phyloP scores from a whole-genome alignment of 2,113 vertebrate genomes.

The Tenrec ecaudatus region DNA sequence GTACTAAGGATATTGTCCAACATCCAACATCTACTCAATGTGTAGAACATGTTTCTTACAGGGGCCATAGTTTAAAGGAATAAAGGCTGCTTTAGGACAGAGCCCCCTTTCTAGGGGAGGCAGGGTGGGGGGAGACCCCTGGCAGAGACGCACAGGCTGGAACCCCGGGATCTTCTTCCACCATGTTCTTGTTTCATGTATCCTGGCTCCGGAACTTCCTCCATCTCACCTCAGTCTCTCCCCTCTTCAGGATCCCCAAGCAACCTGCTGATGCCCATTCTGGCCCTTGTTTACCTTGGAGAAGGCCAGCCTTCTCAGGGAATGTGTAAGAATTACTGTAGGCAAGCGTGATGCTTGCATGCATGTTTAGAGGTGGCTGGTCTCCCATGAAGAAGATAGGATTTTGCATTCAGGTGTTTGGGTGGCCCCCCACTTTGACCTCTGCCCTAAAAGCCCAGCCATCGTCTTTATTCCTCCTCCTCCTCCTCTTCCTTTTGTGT shows the following conservation, averaged over 20 bases:
- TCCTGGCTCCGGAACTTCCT: not conserved
- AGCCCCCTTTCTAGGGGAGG: not conserved
- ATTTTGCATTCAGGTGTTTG: no score
- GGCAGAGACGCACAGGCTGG: not conserved
- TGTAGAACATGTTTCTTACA: not conserved
- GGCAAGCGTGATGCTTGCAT: not conserved
- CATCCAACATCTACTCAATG: not conserved
- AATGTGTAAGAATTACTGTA: constrained; percentile 52
- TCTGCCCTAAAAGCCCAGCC: not conserved
- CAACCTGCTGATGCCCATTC: not conserved
- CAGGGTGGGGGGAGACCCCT: not conserved
- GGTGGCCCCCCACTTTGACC: constrained; percentile 31
- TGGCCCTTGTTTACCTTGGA: not conserved
- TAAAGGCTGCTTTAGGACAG: not conserved
- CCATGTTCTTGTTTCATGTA: not conserved
- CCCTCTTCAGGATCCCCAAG: not conserved
- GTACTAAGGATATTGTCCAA: no score
- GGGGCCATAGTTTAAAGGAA: not conserved
- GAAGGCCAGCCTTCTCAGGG: constrained; percentile 3
- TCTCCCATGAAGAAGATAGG: not conserved
- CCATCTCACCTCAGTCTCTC: not conserved
- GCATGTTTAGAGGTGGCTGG: not conserved
- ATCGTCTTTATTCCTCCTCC: not conserved
- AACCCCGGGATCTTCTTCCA: not conserved
- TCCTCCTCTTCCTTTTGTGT: not conserved